phyloP scores from a whole-genome alignment of 2,797 vertebrate species.

The Dendrocincla tyrannina region DNA sequence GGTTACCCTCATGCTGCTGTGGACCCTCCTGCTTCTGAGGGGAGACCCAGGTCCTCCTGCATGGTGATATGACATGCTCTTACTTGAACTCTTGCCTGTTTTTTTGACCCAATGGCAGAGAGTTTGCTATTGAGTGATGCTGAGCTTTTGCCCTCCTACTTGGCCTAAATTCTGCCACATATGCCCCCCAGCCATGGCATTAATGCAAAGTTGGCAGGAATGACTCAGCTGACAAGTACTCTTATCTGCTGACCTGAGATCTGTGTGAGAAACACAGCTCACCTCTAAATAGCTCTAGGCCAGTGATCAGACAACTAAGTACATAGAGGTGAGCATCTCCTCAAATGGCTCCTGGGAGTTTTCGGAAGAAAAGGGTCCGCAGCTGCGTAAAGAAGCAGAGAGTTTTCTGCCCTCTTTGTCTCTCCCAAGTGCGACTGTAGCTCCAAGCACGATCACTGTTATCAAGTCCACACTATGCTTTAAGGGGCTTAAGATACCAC shows the following conservation, averaged over 20 bases:
- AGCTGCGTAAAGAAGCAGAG: background rate
- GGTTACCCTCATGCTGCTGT: background rate
- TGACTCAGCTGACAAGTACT: slow-evolving; percentile 16
- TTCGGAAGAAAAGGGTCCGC: background rate
- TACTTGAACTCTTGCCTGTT: background rate
- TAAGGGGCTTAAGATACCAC: background rate
- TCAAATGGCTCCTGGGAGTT: background rate
- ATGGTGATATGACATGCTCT: background rate
- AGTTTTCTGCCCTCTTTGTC: background rate
- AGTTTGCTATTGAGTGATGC: background rate
- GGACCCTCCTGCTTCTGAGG: background rate
- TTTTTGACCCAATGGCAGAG: background rate
- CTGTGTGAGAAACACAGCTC: background rate
- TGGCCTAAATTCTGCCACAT: background rate
- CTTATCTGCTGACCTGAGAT: slow-evolving; percentile 16
- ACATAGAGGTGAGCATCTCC: background rate
- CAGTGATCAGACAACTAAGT: background rate
- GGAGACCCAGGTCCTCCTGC: background rate
- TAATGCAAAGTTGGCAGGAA: slow-evolving; percentile 42
- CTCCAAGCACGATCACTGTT: background rate
- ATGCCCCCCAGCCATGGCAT: slow-evolving; percentile 1
- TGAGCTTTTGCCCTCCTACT: background rate
- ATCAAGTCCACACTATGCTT: fast-evolving
- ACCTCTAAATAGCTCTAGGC: slow-evolving; percentile 16
- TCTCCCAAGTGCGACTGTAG: background rate